Base-by-base conservation (phyloP, 2,888 invertebrate species). In the Archips xylosteana region DNA sequence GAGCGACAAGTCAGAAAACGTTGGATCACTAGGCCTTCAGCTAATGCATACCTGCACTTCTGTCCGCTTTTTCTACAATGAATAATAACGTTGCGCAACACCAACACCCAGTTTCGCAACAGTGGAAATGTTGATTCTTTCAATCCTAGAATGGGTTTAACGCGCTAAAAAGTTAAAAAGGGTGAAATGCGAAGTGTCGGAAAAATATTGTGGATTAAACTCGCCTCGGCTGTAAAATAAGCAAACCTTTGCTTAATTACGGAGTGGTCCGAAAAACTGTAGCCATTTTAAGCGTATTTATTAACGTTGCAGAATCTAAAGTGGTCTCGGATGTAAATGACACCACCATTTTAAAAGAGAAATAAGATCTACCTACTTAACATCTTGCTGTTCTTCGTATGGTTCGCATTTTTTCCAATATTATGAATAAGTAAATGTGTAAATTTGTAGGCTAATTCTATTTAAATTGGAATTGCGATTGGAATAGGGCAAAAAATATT, bases 161-260 rank as follows among this genome's bases (percentile, higher is more conserved):
- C 57, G 63, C 63, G 73, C 64, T 69, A 64, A 69, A 72, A 69
- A 36, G 64, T 69, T 69, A 69, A 74, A 69, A 74, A 51, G 69
- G 49, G 23, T 54, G 23, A n/a, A 68, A 49, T 39, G 49, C 39
- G 34, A 49, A 59, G 61, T 61, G 60, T 62, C 13, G 68, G 60
- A 15, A 51, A 74, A 67, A 64, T 60, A 51, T 64, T 64, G 45
- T 69, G 51, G 64, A 68, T 42, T 69, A 57, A 69, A 49, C 72
- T 54, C 23, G 63, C 64, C 36, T 45, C 63, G 39, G 59, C 8
- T 13, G 64, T 64, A 13, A 59, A 69, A 42, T 60, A 60, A 34
- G 32, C 67, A 72, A 45, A 73, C 47, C 42, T 64, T 64, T 69
- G 51, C 57, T 64, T 74, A 69, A 73, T 73, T 74, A 74, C 39